A percentile compares a stretch with the other conserved stretches of the same genome.
These are phyloP conservation scores for Dufourea novaeangliae DNA, from an alignment of 1,140 invertebrate genomes.

Conservation along the genomic window DNA sequence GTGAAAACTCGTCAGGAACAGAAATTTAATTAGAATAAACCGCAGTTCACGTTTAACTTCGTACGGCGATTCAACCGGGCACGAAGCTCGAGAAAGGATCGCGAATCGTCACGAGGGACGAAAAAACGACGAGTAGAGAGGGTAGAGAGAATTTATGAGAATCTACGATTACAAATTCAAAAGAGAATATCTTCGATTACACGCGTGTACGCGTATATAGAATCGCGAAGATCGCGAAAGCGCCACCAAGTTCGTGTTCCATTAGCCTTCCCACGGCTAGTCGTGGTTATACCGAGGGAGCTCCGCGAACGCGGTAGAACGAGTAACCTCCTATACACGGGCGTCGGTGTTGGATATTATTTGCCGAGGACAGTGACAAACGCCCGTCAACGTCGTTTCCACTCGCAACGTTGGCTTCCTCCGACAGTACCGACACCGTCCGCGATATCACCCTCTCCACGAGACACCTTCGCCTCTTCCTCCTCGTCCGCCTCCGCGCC, in stretches of 20 bases:
- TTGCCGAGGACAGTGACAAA: slow-evolving; percentile 81
- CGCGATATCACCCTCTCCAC: slow-evolving; percentile 36
- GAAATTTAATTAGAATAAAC: slow-evolving; percentile 59
- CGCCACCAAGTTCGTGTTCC: not conserved
- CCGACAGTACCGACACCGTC: slow-evolving; percentile 41
- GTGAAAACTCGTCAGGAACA: not conserved
- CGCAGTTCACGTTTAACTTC: slow-evolving; percentile 16
- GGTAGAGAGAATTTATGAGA: slow-evolving; percentile 37
- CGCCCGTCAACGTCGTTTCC: slow-evolving; percentile 79
- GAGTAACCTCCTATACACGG: slow-evolving; percentile 53
- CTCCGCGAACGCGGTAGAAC: slow-evolving; percentile 46
- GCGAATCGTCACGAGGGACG: not conserved
- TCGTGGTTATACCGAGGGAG: slow-evolving; percentile 44
- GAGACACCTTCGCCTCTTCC: slow-evolving; percentile 34
- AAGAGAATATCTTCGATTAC: too few relatives aligned
- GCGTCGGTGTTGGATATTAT: slow-evolving; percentile 77
- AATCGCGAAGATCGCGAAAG: not conserved
- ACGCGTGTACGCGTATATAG: slow-evolving; percentile 19
- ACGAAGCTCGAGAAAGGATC: not conserved
- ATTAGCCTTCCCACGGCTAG: slow-evolving; percentile 42
- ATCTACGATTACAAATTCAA: too few relatives aligned
- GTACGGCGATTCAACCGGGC: slow-evolving; percentile 14
- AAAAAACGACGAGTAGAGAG: slow-evolving; percentile 9
- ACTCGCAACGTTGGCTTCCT: slow-evolving; percentile 66
- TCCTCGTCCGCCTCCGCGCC: slow-evolving; percentile 24